These are phyloP conservation scores for Myocastor coypus DNA, from an alignment of 2,113 vertebrate genomes.

Conservation along the genomic window DNA sequence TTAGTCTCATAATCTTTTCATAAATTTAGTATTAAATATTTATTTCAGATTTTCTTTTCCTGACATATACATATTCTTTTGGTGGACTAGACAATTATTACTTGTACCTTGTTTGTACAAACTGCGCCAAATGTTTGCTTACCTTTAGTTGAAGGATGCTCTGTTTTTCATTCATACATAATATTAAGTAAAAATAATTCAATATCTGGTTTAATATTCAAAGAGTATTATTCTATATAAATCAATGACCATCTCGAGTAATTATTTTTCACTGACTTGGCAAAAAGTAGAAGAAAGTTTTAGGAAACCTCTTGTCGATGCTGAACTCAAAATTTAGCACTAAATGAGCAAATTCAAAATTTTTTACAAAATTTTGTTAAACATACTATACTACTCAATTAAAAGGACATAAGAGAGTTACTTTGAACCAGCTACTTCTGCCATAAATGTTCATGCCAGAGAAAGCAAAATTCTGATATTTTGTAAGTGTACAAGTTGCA, in stretches of 20 bases:
- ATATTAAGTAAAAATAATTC: too few species aligned
- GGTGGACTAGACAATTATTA: too few species aligned
- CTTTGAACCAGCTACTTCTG: constrained; percentile 59
- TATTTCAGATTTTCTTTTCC: too few species aligned
- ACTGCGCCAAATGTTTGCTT: too few species aligned
- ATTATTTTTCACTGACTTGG: constrained; percentile 81
- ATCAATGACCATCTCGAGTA: constrained; percentile 81
- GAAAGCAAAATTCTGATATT: neutral
- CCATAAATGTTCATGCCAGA: constrained; percentile 1
- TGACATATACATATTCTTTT: too few species aligned
- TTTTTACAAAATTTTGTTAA: too few species aligned
- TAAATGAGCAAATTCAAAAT: constrained; percentile 75
- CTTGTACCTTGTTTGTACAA: too few species aligned
- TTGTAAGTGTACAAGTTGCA: constrained; percentile 17
- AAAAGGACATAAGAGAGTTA: constrained; percentile 58
- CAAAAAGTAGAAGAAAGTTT: constrained; percentile 80
- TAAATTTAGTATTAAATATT: too few species aligned
- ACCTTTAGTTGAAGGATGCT: too few species aligned
- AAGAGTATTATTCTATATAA: constrained; percentile 37
- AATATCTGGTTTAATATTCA: too few species aligned
- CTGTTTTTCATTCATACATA: too few species aligned
- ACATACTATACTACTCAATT: constrained; percentile 54
- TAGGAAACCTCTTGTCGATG: constrained; percentile 78
- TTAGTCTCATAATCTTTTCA: too few species aligned
- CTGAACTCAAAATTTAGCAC: constrained; percentile 71